Base-by-base conservation (phyloP, 92 coral and sea anemone genomes). In the Umimayanthus kanabou region DNA sequence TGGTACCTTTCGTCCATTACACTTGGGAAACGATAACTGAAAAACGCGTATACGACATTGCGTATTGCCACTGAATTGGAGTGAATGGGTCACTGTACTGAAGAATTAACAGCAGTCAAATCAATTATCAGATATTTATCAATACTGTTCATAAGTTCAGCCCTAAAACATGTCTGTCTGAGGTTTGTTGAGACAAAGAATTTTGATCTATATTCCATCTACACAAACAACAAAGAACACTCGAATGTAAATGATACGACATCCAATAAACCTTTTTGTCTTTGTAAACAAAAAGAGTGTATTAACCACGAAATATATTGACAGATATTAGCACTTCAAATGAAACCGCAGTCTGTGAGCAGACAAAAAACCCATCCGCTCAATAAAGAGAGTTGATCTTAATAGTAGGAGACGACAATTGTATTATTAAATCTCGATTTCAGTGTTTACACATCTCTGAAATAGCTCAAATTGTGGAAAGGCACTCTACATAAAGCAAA, bases 231-330 rank as follows among this genome's bases (percentile, higher is more conserved):
- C 43, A 37, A 61, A 33, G 29, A 55, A 14, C 47, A 26, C 22
- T 61, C 45, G 30, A 80, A 58, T 57, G 40, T 57, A 80, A 80
- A 80, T 57, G 15, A 80, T 80, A 57, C 16, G 29, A 83, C 28
- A 67, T 83, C 87, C 77, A 69, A 83, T 83, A 66, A 66, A 29
- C 49, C 29, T 45, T 83, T 83, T 83, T 83, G 78, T 83, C 77
- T 69, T 67, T 42, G n/a, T 22, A 83, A 83, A 83, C 87, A 83
- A 83, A 69, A 49, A 70, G 45, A 70, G 42, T 45, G 42, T 40
- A 43, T 16, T 69, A 47, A 70, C 39, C 14, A 16, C 23, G 43
- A 29, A 72, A 39, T 13, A 10, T 16, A 42, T 29, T 42, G 55
- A 70, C 67, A 28, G 69, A 83, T 83, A 69, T 69, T 69, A 70